Conservation (phyloP, 2,888 invertebrate genomes). For the Xestia ashworthii region DNA sequence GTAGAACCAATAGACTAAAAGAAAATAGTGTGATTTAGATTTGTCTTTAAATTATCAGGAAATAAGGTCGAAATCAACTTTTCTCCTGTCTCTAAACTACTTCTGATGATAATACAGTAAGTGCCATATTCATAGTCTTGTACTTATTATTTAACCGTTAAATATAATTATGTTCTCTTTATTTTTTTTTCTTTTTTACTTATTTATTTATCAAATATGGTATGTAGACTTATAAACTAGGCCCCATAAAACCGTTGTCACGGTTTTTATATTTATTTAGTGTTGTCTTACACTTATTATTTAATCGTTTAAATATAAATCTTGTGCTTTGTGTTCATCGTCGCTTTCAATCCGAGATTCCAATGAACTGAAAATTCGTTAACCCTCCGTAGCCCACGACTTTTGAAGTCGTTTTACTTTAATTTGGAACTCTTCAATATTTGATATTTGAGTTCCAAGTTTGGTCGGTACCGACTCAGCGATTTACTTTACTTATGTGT, state of each 20-base stretch:
- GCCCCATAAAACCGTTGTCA: no score
- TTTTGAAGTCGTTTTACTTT: conserved; percentile 62
- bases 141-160: no score
- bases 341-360: conserved; percentile 26
- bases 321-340: no score
- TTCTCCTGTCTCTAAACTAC: not conserved
- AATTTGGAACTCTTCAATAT: conserved; percentile 70
- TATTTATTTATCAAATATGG: no score
- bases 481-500: conserved; percentile 31
- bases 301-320: no score
- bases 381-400: conserved; percentile 41
- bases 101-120: not conserved
- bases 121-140: conserved; percentile 9
- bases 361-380: conserved; percentile 38
- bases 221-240: no score
- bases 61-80: not conserved
- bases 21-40: not conserved
- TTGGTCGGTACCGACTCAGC: conserved; percentile 32
- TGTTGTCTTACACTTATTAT: no score
- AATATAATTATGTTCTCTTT: no score
- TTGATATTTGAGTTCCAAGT: conserved; percentile 64
- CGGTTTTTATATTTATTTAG: no score
- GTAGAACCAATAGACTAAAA: not conserved
- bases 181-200: no score
- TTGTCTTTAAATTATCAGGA: not conserved